Base-by-base conservation (phyloP, 2,888 invertebrate genomes). In the Mesochorus sp. region DNA sequence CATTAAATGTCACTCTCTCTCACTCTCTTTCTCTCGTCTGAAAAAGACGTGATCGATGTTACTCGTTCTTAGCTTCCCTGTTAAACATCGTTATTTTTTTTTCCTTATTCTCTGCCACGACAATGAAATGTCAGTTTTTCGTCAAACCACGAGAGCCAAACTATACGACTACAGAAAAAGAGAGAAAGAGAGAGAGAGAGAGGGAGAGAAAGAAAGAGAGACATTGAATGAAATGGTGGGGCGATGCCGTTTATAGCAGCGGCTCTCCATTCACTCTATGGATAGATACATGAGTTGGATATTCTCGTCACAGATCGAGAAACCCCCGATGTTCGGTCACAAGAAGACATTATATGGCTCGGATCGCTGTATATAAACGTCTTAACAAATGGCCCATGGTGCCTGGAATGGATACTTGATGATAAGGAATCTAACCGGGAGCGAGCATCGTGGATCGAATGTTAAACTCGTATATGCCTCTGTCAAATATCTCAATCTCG, bases 1-100 rank as follows among this genome's bases (percentile, higher is more conserved):
- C 77, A 87, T 82, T 83, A 87, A 88, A 88, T 88, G 86, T 87
- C 87, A 86, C 80, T 85, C 80, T 72, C n/a, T n/a, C n/a, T n/a
- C n/a, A n/a, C n/a, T n/a, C n/a, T n/a, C n/a, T n/a, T n/a, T n/a
- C n/a, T n/a, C n/a, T n/a, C n/a, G n/a, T n/a, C 72, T 82, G 81
- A 85, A 85, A 86, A 84, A 84, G 83, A 85, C 84, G 82, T 86
- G 86, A 88, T 88, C 86, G 86, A 86, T 86, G 84, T 81, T 80
- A 81, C 82, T 74, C 81, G 78, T 71, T 76, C 44, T 61, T 77
- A 61, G 51, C 68, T 67, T 68, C 42, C 44, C 28, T 42, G 55
- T 76, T 73, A 72, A 62, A 39, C 62, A n/a, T 26, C 55, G 21
- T 26, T 75, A 44, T 44, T 47, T 17, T 14, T 39, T 59, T 37